These are phyloP conservation scores for Sebastes cheni DNA, from an alignment of 2,797 vertebrate genomes.

Conservation along the genomic window DNA sequence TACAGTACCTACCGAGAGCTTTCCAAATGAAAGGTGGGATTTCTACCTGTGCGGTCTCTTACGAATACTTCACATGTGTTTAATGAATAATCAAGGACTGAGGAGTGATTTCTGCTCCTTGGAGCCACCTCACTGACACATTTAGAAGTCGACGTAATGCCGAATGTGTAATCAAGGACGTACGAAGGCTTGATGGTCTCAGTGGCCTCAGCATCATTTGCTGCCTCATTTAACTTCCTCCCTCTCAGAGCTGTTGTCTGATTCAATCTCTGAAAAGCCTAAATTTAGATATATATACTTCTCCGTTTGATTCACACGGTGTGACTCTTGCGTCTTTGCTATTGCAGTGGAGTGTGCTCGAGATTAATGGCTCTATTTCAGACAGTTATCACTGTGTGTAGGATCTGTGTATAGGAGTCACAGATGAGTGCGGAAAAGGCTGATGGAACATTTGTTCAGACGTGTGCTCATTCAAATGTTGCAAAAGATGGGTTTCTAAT, in stretches of 20 bases:
- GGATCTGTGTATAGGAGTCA: slow-evolving; percentile 28
- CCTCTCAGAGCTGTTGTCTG: slow-evolving; percentile 40
- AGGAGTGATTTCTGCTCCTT: slow-evolving; percentile 8
- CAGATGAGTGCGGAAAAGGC: slow-evolving; percentile 21
- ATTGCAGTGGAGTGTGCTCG: slow-evolving; percentile 12
- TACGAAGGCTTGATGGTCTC: slow-evolving; percentile 47
- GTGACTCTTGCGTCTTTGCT: slow-evolving; percentile 41
- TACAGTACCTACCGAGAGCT: background rate
- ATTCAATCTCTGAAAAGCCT: slow-evolving; percentile 36
- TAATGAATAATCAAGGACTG: slow-evolving; percentile 47
- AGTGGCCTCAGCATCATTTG: slow-evolving; percentile 53
- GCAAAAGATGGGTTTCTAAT: slow-evolving; percentile 9
- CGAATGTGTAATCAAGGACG: slow-evolving; percentile 57
- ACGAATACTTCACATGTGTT: slow-evolving; percentile 26
- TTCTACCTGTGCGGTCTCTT: slow-evolving; percentile 21
- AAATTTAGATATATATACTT: slow-evolving; percentile 60
- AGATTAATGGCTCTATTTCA: slow-evolving; percentile 54
- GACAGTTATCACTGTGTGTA: slow-evolving; percentile 15
- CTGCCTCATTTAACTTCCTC: slow-evolving; percentile 57
- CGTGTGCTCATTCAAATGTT: slow-evolving; percentile 11
- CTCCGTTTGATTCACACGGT: slow-evolving; percentile 29
- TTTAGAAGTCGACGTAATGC: slow-evolving; percentile 33
- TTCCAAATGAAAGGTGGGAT: slow-evolving; percentile 17
- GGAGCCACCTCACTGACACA: slow-evolving; percentile 13
- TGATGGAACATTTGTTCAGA: slow-evolving; percentile 43